Conservation (phyloP, 2,113 vertebrate genomes). For the Furnarius figulus region DNA sequence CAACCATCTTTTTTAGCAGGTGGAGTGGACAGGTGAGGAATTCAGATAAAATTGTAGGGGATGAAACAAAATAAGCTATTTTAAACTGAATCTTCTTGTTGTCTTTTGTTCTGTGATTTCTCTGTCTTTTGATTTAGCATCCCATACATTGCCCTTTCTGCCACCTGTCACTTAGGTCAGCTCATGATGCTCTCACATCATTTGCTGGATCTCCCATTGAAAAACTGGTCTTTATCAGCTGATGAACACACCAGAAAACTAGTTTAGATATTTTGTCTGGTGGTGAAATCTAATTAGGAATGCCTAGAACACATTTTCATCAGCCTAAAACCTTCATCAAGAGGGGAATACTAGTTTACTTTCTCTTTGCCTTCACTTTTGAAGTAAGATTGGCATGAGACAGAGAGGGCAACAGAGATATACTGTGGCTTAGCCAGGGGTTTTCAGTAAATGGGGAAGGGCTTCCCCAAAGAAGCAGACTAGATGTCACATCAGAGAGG, state of each 20-base stretch:
- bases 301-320: not conserved
- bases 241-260: not conserved
- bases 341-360: not conserved
- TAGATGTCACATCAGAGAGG: not conserved
- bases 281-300: not conserved
- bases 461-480: not conserved
- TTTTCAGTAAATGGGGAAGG: not conserved
- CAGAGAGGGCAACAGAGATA: not conserved
- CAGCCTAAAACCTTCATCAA: not conserved
- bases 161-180: not conserved
- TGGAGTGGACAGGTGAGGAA: not conserved
- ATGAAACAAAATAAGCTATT: not conserved
- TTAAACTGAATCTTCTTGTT: not conserved
- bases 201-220: not conserved
- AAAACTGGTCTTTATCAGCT: not conserved
- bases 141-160: not conserved
- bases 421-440: not conserved
- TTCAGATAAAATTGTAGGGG: not conserved
- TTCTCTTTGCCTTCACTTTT: not conserved
- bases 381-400: not conserved
- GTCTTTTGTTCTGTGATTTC: not conserved
- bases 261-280: not conserved
- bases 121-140: not conserved
- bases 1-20: not conserved
- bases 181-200: not conserved